Evolutionary conservation across 2,888 invertebrate species (phyloP), one percentile per base, ranked within the genome.

Genomic region (Opisthograptis luteolata): DNA sequence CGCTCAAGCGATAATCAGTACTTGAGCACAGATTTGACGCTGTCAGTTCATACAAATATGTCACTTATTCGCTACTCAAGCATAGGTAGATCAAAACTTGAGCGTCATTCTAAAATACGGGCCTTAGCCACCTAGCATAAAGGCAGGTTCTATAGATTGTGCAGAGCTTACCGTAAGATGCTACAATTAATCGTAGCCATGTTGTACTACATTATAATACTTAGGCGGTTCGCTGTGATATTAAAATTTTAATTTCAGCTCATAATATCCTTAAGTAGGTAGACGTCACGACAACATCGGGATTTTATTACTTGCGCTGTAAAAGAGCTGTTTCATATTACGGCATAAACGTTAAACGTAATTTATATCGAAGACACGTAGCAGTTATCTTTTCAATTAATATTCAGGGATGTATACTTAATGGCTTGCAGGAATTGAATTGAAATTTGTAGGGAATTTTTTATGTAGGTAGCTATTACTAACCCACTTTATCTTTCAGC

Each of bases 201-300:
- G 4, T 22, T 17, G 17, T 17, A 24, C n/a, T 14, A 12, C 34
- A 12, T 7, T 9, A 4, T 34, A 19, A 12, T 12, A 34, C 10
- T 1, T 15, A 3, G 9, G 35, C 14, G 35, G 32, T 25, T 19
- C 41, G 22, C 15, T 13, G 17, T 9, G 46, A 55, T 68, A 68
- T 72, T 66, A 72, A 66, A 67, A 66, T 45, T 60, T 64, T 68
- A 67, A 73, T 68, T 69, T 65, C 46, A 45, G 34, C 60, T 58
- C 62, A 60, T 68, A 65, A 68, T 64, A 60, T 58, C 39, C 56
- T 54, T 56, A 43, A 68, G 69, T 62, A 45, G 50, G 41, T 27
- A 53, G 54, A 48, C 55, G 63, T 64, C 62, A 60, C 61, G 60
- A 64, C 62, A 60, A 55, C 54, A 53, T 52, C 49, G 40, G 27